Base-by-base conservation (phyloP, 2,113 vertebrate genomes). In the Maccullochella peelii region DNA sequence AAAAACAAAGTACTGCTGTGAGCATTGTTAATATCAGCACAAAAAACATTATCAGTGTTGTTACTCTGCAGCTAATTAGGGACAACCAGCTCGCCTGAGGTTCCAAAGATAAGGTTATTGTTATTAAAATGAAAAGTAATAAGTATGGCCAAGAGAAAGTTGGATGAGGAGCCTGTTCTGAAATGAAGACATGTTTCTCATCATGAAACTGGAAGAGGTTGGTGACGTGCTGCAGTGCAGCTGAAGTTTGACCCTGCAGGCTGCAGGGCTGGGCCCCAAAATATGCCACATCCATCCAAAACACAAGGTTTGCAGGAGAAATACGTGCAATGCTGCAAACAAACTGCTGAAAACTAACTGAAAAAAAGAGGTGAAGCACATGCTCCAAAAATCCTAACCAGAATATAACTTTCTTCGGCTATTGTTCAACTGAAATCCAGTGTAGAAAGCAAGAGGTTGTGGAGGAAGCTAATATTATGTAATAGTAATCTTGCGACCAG, bases 41-140 rank as follows among this genome's bases (percentile, higher is more conserved):
- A 50, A 14, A 10, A 59, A 79, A 63, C 14, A 33, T 73, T 20
- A 75, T 79, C 77, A 66, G 7, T 52, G 36, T 70, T 69, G 77
- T 47, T 50, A 25, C 62, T 33, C 5, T 38, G 38, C 61, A 61
- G 40, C 54, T 40, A 59, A 78, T 75, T 18, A 68, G 30, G 1
- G 55, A 49, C 9, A 49, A 8, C 21, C 61, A 55, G 63, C 50
- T 36, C 2, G 3, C 54, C 30, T 5, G 21, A 33, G 72, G 62
- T 55, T 61, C 27, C 54, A 15, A 6, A 20, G 81, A 67, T 30
- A 14, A 38, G 6, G 36, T 2, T 23, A 2, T 3, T 8, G 25
- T 69, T 21, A 15, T 21, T 69, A 3, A 54, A 36, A 44, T 23
- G 12, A 50, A 50, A 72, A 62, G 68, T 21, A 25, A 25, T 49